Evolutionary conservation across 2,797 vertebrate species (phyloP).

Genomic region (Enteromius unitaeniatus): DNA sequence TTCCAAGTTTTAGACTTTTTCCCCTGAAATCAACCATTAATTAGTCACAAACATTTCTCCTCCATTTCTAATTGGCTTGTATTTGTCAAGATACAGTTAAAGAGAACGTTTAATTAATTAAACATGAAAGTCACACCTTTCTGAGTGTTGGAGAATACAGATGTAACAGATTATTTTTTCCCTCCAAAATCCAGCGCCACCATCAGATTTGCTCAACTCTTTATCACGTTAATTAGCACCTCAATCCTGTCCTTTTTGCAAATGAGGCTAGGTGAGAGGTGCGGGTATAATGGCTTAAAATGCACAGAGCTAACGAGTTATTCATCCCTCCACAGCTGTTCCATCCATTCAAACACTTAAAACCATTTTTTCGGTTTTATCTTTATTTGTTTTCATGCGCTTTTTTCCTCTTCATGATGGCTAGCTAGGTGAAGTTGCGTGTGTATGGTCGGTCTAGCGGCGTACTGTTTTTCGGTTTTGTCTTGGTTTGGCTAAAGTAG

Average conservation of each 20-base stretch:
- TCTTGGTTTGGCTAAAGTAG: conserved; percentile 30
- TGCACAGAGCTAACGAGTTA: conserved; percentile 82
- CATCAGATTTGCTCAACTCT: conserved; percentile 82
- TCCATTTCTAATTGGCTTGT: conserved; percentile 77
- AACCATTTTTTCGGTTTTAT: conserved; percentile 44
- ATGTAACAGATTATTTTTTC: conserved; percentile 72
- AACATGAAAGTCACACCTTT: conserved; percentile 82
- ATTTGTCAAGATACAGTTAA: conserved; percentile 81
- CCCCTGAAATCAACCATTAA: conserved; percentile 78
- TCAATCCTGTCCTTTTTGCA: conserved; percentile 82
- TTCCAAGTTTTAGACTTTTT: conserved; percentile 62
- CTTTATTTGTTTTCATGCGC: conserved; percentile 46
- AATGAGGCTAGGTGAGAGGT: conserved; percentile 82
- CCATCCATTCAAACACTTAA: conserved; percentile 77
- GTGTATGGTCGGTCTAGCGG: background rate
- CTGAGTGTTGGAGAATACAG: conserved; percentile 79
- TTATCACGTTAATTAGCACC: conserved; percentile 86
- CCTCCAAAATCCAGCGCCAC: conserved; percentile 65
- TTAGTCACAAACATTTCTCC: conserved; percentile 77
- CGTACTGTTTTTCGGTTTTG: conserved; percentile 31
- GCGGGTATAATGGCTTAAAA: conserved; percentile 81
- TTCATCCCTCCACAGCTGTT: conserved; percentile 82
- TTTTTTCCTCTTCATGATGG: conserved; percentile 39
- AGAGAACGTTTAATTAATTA: conserved; percentile 83
- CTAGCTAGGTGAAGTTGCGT: conserved; percentile 37